These are phyloP conservation scores for Malthinus flaveolus DNA, from an alignment of 2,888 invertebrate genomes.

Conservation along the genomic window DNA sequence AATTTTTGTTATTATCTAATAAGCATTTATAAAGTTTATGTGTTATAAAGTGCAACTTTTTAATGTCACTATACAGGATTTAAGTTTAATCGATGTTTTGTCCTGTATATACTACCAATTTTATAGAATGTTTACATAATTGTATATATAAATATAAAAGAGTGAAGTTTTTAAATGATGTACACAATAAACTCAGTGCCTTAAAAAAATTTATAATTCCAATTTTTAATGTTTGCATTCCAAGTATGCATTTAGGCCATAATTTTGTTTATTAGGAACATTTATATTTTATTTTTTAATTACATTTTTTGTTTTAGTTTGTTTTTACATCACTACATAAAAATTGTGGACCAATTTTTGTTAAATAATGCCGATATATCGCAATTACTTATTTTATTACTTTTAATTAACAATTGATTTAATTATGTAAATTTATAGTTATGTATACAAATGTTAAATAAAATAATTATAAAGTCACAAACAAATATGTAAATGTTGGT, in stretches of 20 bases:
- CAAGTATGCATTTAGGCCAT: neutral
- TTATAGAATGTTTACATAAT: too few relatives aligned
- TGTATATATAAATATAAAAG: neutral
- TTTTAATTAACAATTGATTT: conserved; percentile 31
- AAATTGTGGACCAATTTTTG: conserved; percentile 4
- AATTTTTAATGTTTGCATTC: neutral
- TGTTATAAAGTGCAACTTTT: conserved; percentile 1
- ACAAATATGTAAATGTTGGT: too few relatives aligned
- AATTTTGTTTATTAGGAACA: neutral
- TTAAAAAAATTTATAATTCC: conserved; percentile 1
- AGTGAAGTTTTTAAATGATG: conserved; percentile 2
- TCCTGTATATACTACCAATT: neutral
- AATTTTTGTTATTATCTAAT: conserved; percentile 5
- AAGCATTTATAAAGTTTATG: conserved; percentile 6
- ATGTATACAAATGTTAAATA: conserved; percentile 40
- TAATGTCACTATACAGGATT: conserved; percentile 2
- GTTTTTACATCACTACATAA: neutral
- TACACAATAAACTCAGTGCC: neutral
- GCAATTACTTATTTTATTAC: neutral
- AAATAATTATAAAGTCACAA: conserved; percentile 30
- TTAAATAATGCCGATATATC: neutral
- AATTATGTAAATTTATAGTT: conserved; percentile 41
- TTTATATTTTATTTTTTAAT: neutral
- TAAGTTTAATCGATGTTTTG: neutral
- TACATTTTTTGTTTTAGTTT: neutral